Conservation (phyloP, 2,888 invertebrate genomes). For the Diabrotica balteata region DNA sequence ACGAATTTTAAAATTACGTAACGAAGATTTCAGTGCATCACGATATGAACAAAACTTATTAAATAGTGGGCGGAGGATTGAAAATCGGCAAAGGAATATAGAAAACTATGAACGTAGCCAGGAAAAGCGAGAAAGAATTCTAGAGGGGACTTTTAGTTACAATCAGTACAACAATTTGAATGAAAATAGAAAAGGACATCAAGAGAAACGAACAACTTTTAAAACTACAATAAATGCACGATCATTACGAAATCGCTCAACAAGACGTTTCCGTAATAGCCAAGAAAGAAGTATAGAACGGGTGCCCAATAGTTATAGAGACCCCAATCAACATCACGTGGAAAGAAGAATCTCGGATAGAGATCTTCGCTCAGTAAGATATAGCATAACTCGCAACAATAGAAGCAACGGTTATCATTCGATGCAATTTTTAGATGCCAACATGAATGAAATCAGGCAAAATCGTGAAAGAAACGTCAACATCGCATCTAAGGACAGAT, state of each 20-base stretch:
- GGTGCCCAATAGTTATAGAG: too few species aligned
- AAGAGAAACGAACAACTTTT: not conserved
- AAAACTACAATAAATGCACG: not conserved
- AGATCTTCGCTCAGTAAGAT: too few species aligned
- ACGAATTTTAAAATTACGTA: too few species aligned
- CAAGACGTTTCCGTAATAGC: not conserved
- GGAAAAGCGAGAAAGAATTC: conserved; percentile 4
- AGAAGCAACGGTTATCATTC: not conserved
- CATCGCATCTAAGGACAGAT: not conserved
- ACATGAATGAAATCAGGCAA: conserved; percentile 4
- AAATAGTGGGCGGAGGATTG: too few species aligned
- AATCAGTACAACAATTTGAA: not conserved
- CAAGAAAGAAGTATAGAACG: not conserved
- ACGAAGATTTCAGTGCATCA: too few species aligned
- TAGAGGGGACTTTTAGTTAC: not conserved
- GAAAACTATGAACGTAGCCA: conserved; percentile 7
- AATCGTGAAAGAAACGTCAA: not conserved
- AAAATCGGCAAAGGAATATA: not conserved
- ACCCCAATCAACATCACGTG: not conserved
- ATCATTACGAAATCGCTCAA: not conserved
- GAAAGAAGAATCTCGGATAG: not conserved
- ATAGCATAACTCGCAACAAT: too few species aligned
- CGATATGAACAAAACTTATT: too few species aligned
- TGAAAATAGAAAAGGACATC: not conserved
- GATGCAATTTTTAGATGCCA: not conserved